Conservation (phyloP, 2,113 vertebrate genomes). For the Corynorhinus townsendii region DNA sequence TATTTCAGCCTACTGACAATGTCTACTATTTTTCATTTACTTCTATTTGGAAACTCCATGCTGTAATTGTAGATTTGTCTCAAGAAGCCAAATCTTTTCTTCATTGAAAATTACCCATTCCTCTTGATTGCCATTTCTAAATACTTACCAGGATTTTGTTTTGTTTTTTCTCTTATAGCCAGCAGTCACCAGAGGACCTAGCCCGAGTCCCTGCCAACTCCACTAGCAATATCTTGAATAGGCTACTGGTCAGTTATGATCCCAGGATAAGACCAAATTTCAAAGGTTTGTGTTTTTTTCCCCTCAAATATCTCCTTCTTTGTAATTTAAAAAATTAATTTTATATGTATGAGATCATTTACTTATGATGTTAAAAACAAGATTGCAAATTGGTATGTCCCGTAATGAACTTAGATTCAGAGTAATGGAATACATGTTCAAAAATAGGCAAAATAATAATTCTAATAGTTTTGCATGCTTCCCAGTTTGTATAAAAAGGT, state of each 20-base stretch:
- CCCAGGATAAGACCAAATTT: slow-evolving; percentile 98
- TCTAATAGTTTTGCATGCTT: background rate
- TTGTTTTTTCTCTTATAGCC: slow-evolving; percentile 79
- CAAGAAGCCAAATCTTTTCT: background rate
- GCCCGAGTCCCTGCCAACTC: slow-evolving; percentile 94
- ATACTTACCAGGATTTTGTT: background rate
- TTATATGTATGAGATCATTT: background rate
- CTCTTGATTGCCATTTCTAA: slow-evolving; percentile 15
- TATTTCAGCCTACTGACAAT: background rate
- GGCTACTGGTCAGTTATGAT: slow-evolving; percentile 93
- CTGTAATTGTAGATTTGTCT: background rate
- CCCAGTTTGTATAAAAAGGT: background rate
- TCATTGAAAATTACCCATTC: background rate
- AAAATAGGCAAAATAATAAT: background rate
- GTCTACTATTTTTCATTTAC: background rate
- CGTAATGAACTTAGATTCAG: background rate
- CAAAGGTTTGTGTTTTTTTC: slow-evolving; percentile 88
- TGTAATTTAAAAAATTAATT: slow-evolving; percentile 6
- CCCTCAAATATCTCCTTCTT: background rate
- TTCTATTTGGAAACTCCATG: background rate
- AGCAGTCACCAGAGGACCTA: slow-evolving; percentile 95
- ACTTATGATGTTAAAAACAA: background rate
- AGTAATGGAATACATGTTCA: background rate
- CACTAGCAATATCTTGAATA: slow-evolving; percentile 97
- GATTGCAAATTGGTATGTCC: background rate